These are phyloP conservation scores for Syritta pipiens DNA, from an alignment of 2,888 invertebrate genomes.

Conservation along the genomic window DNA sequence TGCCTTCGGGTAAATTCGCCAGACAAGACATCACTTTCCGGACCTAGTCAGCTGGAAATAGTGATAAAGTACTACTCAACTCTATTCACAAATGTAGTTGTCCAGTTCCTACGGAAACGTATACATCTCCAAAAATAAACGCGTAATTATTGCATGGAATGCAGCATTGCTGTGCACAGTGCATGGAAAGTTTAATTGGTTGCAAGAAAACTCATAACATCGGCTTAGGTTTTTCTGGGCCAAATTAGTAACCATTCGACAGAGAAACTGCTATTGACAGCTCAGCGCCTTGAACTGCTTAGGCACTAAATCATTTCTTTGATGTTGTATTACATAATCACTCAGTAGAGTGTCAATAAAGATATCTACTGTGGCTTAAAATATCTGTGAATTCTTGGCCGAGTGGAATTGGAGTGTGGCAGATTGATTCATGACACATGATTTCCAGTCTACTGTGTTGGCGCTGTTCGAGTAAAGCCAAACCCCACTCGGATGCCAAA, in stretches of 20 bases:
- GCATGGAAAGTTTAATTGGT: not conserved
- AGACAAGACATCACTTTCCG: not conserved
- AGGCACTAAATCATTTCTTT: not conserved
- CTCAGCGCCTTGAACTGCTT: slow-evolving; percentile 1
- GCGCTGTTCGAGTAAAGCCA: too few relatives aligned
- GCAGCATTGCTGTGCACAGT: not conserved
- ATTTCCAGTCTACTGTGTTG: not conserved
- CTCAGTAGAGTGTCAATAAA: not conserved
- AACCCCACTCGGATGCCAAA: too few relatives aligned
- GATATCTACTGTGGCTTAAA: not conserved
- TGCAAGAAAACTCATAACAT: not conserved
- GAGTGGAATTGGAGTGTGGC: slow-evolving; percentile 2
- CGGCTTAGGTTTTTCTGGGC: not conserved
- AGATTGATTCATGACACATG: slow-evolving; percentile 5
- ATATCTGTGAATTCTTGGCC: not conserved
- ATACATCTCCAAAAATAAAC: not conserved
- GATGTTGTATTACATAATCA: not conserved
- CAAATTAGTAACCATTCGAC: not conserved
- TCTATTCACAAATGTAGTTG: too few relatives aligned
- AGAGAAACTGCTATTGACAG: not conserved
- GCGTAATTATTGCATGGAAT: not conserved
- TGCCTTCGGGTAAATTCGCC: too few relatives aligned
- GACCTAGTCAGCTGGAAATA: not conserved
- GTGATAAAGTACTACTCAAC: too few relatives aligned
- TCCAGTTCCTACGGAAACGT: not conserved